phyloP scores from a whole-genome alignment of 2,113 vertebrate genomes.

The Scomber colias region DNA sequence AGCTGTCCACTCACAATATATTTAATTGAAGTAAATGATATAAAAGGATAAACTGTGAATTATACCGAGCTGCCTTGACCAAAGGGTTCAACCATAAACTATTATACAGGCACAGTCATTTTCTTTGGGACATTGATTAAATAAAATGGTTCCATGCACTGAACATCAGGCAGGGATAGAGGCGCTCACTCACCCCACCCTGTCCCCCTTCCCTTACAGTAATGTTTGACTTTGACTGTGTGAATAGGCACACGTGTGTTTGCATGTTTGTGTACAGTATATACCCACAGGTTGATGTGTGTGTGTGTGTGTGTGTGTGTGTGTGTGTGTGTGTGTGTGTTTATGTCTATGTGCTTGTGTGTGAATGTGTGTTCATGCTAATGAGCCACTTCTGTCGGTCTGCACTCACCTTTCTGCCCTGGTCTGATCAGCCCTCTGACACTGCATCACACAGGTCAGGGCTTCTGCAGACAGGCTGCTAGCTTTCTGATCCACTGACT shows the following conservation, averaged over 20 bases:
- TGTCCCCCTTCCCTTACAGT: slow-evolving; percentile 1
- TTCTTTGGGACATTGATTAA: slow-evolving; percentile 70
- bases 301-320: not conserved
- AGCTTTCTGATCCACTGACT: slow-evolving; percentile 61
- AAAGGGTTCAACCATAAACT: slow-evolving; percentile 66
- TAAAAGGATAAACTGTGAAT: slow-evolving; percentile 77
- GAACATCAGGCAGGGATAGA: slow-evolving; percentile 27
- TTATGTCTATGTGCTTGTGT: not conserved
- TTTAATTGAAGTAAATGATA: slow-evolving; percentile 83
- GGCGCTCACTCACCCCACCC: slow-evolving; percentile 11
- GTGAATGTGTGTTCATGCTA: slow-evolving; percentile 60
- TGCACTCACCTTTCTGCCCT: slow-evolving; percentile 57
- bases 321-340: slow-evolving; percentile 6
- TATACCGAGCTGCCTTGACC: slow-evolving; percentile 53
- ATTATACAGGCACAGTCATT: slow-evolving; percentile 65
- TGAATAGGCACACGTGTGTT: not conserved
- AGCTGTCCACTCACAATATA: slow-evolving; percentile 80
- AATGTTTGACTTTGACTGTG: slow-evolving; percentile 4
- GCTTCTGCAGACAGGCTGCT: slow-evolving; percentile 61
- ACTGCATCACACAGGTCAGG: slow-evolving; percentile 71
- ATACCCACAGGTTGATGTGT: not conserved
- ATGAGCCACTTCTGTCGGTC: slow-evolving; percentile 56
- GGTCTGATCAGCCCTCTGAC: slow-evolving; percentile 62
- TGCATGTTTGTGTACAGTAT: not conserved
- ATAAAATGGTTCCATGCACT: slow-evolving; percentile 63